Conservation (phyloP, 2,888 invertebrate genomes). For the Troides aeacus region DNA sequence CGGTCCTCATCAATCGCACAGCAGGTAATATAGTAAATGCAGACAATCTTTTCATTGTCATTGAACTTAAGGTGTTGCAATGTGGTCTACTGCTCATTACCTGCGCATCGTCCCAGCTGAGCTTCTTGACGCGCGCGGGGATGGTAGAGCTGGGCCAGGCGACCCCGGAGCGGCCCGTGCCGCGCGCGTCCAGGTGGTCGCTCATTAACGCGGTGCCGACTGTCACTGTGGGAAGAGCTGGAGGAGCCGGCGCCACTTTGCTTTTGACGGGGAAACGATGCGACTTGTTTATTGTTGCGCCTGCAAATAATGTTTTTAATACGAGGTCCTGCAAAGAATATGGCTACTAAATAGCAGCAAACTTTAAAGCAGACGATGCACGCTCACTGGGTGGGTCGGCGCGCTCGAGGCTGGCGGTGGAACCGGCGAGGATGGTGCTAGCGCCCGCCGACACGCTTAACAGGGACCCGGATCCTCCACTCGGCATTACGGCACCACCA, state of each 20-base stretch:
- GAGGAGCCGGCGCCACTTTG: constrained; percentile 63
- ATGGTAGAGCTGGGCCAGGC: constrained; percentile 85
- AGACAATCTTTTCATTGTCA: no score
- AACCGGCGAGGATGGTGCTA: constrained; percentile 81
- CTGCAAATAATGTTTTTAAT: not conserved
- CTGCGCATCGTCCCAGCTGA: constrained; percentile 86
- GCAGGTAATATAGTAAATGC: not conserved
- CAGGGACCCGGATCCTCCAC: constrained; percentile 63
- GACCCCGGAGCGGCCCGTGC: constrained; percentile 65
- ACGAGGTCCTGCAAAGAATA: no score
- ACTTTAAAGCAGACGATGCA: no score
- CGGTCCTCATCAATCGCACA: not conserved
- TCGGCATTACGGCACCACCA: constrained; percentile 30
- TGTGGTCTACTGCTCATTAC: not conserved
- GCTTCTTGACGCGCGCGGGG: constrained; percentile 86
- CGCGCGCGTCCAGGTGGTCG: constrained; percentile 60
- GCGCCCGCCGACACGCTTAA: constrained; percentile 80
- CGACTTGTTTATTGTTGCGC: constrained; percentile 31
- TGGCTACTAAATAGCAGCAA: no score
- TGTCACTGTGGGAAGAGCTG: constrained; percentile 38
- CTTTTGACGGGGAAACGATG: constrained; percentile 48
- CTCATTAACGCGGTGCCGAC: constrained; percentile 60
- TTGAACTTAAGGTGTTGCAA: no score
- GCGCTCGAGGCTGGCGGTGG: constrained; percentile 64
- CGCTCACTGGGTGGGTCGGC: constrained; percentile 37